Conservation (phyloP, 92 coral and sea anemone genomes). For the Parazoanthus darwini region DNA sequence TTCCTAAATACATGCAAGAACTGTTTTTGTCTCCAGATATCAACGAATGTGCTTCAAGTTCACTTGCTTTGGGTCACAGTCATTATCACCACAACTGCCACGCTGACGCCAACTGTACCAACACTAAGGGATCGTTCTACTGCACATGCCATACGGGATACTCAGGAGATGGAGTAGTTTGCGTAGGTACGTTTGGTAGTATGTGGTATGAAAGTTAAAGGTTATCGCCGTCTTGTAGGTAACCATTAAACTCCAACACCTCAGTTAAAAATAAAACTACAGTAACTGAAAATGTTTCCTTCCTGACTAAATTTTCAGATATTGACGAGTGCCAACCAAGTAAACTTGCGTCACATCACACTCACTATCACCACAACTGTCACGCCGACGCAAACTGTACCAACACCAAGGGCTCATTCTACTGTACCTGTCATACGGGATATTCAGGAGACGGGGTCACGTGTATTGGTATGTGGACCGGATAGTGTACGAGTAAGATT, state of each 20-base stretch:
- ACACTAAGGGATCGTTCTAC: constrained; percentile 86
- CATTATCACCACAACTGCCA: constrained; percentile 61
- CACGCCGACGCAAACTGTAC: constrained; percentile 64
- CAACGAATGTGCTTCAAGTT: constrained; percentile 37
- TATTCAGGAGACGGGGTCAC: constrained; percentile 65
- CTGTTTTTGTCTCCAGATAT: constrained; percentile 41
- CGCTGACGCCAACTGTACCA: constrained; percentile 80
- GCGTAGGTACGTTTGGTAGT: constrained; percentile 41
- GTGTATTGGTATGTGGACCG: constrained; percentile 37
- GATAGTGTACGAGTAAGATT: too few species aligned
- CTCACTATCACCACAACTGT: constrained; percentile 62
- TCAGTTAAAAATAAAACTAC: background rate
- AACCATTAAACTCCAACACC: background rate
- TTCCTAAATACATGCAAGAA: too few species aligned
- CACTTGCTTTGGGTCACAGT: constrained; percentile 39
- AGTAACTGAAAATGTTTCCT: background rate
- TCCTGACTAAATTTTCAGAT: constrained; percentile 20
- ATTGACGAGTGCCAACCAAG: constrained; percentile 49
- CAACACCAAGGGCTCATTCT: constrained; percentile 63
- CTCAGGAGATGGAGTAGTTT: constrained; percentile 68
- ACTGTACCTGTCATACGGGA: constrained; percentile 65
- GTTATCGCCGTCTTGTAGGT: background rate
- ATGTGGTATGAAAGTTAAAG: background rate
- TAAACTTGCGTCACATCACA: constrained; percentile 42
- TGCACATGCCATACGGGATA: constrained; percentile 78